Evolutionary conservation across 2,888 invertebrate genomes (phyloP), one percentile per base, ranked within the genome.

Genomic region (Hedya salicella): DNA sequence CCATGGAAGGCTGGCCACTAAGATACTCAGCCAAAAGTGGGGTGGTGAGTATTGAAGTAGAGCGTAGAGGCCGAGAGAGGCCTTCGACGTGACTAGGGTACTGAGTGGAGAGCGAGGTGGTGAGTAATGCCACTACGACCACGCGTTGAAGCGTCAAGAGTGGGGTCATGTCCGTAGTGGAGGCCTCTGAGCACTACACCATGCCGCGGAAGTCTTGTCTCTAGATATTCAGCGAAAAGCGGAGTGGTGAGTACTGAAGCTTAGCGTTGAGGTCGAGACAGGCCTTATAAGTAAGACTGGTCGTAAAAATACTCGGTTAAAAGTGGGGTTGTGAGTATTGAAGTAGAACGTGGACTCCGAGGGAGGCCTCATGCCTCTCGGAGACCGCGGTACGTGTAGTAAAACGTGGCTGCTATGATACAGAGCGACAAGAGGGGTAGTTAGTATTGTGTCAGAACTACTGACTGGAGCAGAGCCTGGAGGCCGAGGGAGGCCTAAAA

Each of bases 221-320:
- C 4, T 73, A 74, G 39, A 30, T 70, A 4, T 62, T 60, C 0
- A 53, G 11, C 19, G 53, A 65, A 0, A 59, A 40, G 6, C 46
- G 65, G 9, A 52, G 65, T n/a, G 46, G 67, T 67, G 14, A n/a
- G n/a, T n/a, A n/a, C n/a, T n/a, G n/a, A n/a, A n/a, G n/a, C n/a
- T 13, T 44, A 42, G 4, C 32, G 32, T 32, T 9, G 9, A 32
- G 11, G 9, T 2, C 9, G 69, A 76, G 0, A 79, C 0, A 73
- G 88, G 39, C 88, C 88, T n/a, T n/a, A n/a, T n/a, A 0, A 71
- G 72, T 54, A 86, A 83, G 68, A 86, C 87, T 0, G 63, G 52
- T 66, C 0, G 72, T 73, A 3, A 73, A 74, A 32, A 30, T 70
- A 4, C 65, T 60, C 0, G 48, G 11, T 14, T 46, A 65, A 0